phyloP scores from a whole-genome alignment of 2,797 vertebrate species.

The Tangara arthus region DNA sequence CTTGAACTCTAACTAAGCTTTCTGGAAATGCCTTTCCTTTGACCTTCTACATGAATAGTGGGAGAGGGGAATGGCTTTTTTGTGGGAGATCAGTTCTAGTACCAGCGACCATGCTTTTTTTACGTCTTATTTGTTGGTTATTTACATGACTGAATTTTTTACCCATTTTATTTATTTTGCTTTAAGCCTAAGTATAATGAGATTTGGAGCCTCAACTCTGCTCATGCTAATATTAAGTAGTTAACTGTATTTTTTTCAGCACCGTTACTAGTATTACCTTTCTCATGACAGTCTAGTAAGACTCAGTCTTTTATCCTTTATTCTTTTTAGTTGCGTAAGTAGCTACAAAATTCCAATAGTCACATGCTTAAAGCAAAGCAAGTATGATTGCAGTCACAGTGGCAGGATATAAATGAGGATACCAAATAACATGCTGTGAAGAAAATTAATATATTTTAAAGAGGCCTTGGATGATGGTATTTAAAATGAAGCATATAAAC shows the following conservation, averaged over 20 bases:
- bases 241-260: not conserved
- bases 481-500: not conserved
- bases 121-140: not conserved
- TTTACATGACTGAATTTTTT: not conserved
- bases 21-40: not conserved
- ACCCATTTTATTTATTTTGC: not conserved
- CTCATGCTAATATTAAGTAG: fast-evolving
- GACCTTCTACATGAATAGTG: not conserved
- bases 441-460: not conserved
- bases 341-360: not conserved
- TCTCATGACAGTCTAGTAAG: not conserved
- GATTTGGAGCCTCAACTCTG: not conserved
- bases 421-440: not conserved
- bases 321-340: not conserved
- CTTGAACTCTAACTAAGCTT: not conserved
- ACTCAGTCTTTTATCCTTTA: not conserved
- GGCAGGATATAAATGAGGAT: not conserved
- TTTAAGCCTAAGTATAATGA: not conserved
- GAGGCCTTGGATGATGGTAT: not conserved
- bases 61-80: not conserved
- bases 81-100: not conserved
- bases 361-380: not conserved
- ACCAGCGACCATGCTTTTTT: fast-evolving
- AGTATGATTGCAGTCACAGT: not conserved
- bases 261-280: not conserved